Evolutionary conservation across 2,888 invertebrate genomes (phyloP).

Genomic region (Dyspetes luteomarginatus): DNA sequence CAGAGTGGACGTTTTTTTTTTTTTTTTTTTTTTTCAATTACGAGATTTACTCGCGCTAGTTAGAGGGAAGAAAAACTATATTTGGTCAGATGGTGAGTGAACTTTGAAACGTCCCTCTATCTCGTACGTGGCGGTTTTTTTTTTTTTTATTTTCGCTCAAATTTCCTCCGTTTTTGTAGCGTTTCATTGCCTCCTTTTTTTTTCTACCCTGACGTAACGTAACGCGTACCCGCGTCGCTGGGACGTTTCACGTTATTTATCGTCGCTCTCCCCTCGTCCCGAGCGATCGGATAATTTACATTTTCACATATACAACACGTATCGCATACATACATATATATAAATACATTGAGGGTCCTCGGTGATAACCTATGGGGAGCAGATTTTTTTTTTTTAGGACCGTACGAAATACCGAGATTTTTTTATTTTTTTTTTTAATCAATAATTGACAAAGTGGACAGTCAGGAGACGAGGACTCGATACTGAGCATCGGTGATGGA

Average conservation of each 20-base stretch:
- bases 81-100: too few species aligned
- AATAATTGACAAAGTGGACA: slow-evolving; percentile 59
- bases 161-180: neutral
- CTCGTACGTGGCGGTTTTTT: slow-evolving; percentile 1
- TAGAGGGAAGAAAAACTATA: too few species aligned
- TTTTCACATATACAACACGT: slow-evolving; percentile 20
- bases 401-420: neutral
- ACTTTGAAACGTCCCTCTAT: too few species aligned
- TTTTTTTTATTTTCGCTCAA: slow-evolving; percentile 11
- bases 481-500: slow-evolving; percentile 39
- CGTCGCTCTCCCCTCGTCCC: slow-evolving; percentile 43
- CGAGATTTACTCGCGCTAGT: too few species aligned
- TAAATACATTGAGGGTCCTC: slow-evolving; percentile 1
- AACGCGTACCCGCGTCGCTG: slow-evolving; percentile 37
- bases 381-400: slow-evolving; percentile 51
- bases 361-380: slow-evolving; percentile 19
- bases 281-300: slow-evolving; percentile 64
- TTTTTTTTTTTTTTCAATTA: too few species aligned
- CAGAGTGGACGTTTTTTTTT: too few species aligned
- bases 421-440: slow-evolving; percentile 25
- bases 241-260: slow-evolving; percentile 60
- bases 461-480: slow-evolving; percentile 21
- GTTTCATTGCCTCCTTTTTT: slow-evolving; percentile 38
- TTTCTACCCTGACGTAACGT: slow-evolving; percentile 33
- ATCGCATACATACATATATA: neutral